Evolutionary conservation across 2,797 vertebrate species (phyloP), one percentile per base, ranked within the genome.

Genomic region (Astyanax mexicanus): DNA sequence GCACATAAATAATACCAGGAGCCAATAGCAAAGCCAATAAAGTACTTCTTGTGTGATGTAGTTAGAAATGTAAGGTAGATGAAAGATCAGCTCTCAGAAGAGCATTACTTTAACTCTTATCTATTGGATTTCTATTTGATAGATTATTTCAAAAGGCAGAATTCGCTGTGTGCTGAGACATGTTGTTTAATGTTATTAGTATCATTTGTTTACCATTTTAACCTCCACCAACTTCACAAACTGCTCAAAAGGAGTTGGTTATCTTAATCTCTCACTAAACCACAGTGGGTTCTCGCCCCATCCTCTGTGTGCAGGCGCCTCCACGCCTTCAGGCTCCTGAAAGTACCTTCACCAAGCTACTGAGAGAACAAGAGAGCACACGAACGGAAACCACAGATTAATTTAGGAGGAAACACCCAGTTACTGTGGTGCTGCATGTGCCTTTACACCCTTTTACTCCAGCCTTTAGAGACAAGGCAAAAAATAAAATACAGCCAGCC

Each of bases 381-480:
- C 8, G n/a, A 78, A 25, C 75, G 79, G 75, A 83, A 83, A 69
- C 45, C 40, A 60, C 75, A 72, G 29, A 11, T 57, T 49, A 47
- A 64, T 65, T 61, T 3, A 25, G 25, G 11, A 83, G 79, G 75
- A 75, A 78, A 80, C 75, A 65, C 79, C 62, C 68, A 75, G 47
- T 10, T 51, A 35, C 29, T 42, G 47, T 51, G 25, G 9, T 49
- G 23, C 40, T 45, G 12, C 19, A 9, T 9, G 51, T 0, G 37
- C 35, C 1, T 49, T 72, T 72, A 75, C 71, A 78, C 57, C 61
- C 19, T 72, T 49, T 62, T 38, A 6, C 13, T 32, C 57, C 21
- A 58, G 25, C 55, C 2, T 8, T 37, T 3, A 35, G 17, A n/a
- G 27, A 27, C 21, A 25, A n/a, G n/a, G n/a, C n/a, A n/a, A n/a